Base-by-base conservation (phyloP, 2,113 vertebrate species). In the Falco punctatus region DNA sequence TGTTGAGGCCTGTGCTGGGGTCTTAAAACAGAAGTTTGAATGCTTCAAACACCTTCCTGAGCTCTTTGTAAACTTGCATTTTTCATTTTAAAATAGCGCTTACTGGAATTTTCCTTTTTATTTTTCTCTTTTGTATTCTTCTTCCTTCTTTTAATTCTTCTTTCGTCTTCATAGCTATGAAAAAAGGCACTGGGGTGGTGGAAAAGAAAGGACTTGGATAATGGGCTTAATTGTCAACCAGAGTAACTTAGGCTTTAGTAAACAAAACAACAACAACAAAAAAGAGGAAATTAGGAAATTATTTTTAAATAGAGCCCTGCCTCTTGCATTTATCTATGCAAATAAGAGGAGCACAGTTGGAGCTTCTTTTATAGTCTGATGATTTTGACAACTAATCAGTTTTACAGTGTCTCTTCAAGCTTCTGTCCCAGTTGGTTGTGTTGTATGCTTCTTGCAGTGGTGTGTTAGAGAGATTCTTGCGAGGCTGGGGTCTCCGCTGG, bases 341-440 rank as follows among this genome's bases (percentile, higher is more conserved):
- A 90, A 71, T 75, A 88, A 80, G 78, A 92, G 62, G 49, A 90
- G 84, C 81, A 77, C 96, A 97, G 91, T 94, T 97, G 96, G 94
- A 94, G 71, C 26, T 22, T 77, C 67, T 96, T 91, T 94, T 96
- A 82, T 88, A 64, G 67, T 86, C 89, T 91, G 81, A 89, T 95
- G 78, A 51, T 91, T 97, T 88, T 97, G 93, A 81, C 1, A n/a
- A 91, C 91, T 95, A 94, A 88, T 95, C 93, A 93, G 21, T 96
- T 96, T 94, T 95, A 90, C 78, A 90, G 67, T 26, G 42, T 71
- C 55, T 89, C 83, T 94, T 88, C 55, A 33, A 93, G 86, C 95
- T 91, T 86, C 84, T 97, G 78, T 86, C 70, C 81, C 16, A 5
- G 59, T 92, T 11, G 15, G 58, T 92, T 85, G 54, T 23, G 38